Evolutionary conservation across 1,140 invertebrate genomes (phyloP).

Genomic region (Temnothorax longispinosus): DNA sequence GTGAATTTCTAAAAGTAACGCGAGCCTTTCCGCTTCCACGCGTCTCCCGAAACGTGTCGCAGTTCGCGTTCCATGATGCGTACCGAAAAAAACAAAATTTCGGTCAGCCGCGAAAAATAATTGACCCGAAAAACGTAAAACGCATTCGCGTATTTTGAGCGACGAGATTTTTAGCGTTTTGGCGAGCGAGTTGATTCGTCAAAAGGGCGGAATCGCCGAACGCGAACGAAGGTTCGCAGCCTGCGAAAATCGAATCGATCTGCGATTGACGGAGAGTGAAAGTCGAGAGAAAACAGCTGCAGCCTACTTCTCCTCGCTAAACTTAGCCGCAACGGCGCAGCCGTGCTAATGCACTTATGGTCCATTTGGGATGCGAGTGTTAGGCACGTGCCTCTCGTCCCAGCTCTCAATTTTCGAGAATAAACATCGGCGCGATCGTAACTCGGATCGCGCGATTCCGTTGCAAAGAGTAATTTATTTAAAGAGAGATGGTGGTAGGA

Average conservation of each 20-base stretch:
- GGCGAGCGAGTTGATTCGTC: background rate
- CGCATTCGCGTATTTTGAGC: background rate
- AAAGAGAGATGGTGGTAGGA: background rate
- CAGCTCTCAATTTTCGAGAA: constrained; percentile 31
- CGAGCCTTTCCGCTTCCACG: constrained; percentile 60
- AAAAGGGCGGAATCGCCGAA: background rate
- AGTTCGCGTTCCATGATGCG: background rate
- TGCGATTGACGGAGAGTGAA: constrained; percentile 41
- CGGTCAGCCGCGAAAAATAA: background rate
- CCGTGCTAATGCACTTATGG: constrained; percentile 55
- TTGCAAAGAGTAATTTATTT: constrained; percentile 24
- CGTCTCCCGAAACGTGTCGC: constrained; percentile 36
- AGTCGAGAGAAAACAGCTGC: constrained; percentile 75
- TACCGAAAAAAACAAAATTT: background rate
- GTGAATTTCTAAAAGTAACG: constrained; percentile 73
- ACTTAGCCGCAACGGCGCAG: constrained; percentile 71
- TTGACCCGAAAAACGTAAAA: background rate
- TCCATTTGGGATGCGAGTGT: constrained; percentile 22
- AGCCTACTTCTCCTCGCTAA: constrained; percentile 77
- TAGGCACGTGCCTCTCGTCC: constrained; percentile 26
- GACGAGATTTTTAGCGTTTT: background rate
- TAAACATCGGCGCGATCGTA: constrained; percentile 33
- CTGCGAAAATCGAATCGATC: constrained; percentile 23
- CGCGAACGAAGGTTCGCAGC: background rate
- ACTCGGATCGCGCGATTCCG: background rate